Evolutionary conservation across 2,113 vertebrate genomes (phyloP), one percentile per base, ranked within the genome.

Genomic region (Leptosomus discolor): DNA sequence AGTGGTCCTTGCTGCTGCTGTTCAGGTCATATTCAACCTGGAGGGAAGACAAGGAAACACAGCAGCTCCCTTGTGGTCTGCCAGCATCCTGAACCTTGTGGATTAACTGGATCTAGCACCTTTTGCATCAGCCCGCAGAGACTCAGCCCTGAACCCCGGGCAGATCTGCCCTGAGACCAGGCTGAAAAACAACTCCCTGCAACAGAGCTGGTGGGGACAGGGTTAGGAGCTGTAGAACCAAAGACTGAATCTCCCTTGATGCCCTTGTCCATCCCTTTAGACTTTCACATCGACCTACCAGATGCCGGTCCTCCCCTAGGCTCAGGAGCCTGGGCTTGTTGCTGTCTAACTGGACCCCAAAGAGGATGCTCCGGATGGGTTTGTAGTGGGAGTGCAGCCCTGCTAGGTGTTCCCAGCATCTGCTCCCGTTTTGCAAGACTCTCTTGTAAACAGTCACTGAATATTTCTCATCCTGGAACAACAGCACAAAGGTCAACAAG

Each of bases 21-120:
- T 76, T 86, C 79, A 99, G 98, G 91, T 99, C 98, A 11, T 99
- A 99, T 91, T 99, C 99, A 75, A 99, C 98, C 99, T 99, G 89
- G 39, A 64, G 71, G 36, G 37, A 87, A 81, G 69, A 87, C 11
- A 94, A 90, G 24, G 26, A 73, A 73, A 76, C 57, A 74, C 27
- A 74, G n/a, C 8, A 48, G 21, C 8, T n/a, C 39, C 36, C 6
- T n/a, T 30, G 12, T 6, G 15, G 22, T 56, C 45, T 79, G 39
- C 29, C 48, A 63, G 73, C 61, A 73, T 23, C 17, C 6, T 3
- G 30, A 22, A 61, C 69, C 8, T 43, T 45, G 45, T 2, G 2
- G 8, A 53, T 68, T 45, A 41, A 21, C 16, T 48, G 43, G 24
- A 58, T 89, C 23, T 21, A 48, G 17, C 10, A 11, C 8, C 54